phyloP scores from a whole-genome alignment of 2,888 invertebrate genomes.

The Chouioia cunea region DNA sequence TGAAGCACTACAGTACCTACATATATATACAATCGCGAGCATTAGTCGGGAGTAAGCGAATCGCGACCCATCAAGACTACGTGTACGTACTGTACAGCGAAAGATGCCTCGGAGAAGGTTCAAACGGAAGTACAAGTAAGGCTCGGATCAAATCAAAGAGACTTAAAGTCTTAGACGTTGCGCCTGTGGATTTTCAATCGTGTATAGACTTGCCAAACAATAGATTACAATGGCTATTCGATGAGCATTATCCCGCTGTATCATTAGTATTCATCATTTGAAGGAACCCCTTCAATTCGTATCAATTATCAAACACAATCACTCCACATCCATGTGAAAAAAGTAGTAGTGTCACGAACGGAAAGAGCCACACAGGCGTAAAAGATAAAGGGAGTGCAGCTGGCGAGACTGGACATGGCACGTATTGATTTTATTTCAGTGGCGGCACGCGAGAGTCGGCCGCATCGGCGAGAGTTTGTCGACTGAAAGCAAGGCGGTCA shows the following conservation, averaged over 20 bases:
- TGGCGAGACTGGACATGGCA: conserved; percentile 52
- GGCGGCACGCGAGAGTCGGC: conserved; percentile 40
- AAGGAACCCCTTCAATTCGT: too few relatives aligned
- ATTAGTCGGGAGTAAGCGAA: neutral
- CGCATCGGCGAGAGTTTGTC: conserved; percentile 48
- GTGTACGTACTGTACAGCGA: too few relatives aligned
- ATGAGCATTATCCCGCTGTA: too few relatives aligned
- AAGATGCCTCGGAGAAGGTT: conserved; percentile 50
- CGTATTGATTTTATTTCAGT: conserved; percentile 66
- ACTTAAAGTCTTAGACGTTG: conserved; percentile 28
- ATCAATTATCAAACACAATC: too few relatives aligned
- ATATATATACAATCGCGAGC: too few relatives aligned
- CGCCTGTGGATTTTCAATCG: neutral
- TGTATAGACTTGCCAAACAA: conserved; percentile 31
- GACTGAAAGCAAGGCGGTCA: neutral
- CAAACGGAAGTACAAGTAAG: conserved; percentile 43
- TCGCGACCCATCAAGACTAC: too few relatives aligned
- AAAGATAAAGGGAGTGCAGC: neutral
- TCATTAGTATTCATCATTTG: too few relatives aligned
- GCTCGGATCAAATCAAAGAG: conserved; percentile 34
- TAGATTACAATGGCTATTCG: too few relatives aligned
- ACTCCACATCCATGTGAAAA: too few relatives aligned
- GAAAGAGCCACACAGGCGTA: neutral
- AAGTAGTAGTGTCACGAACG: too few relatives aligned
- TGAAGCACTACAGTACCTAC: too few relatives aligned